Percentiles rank a stretch among this genome's conserved stretches.
These are phyloP conservation scores for Diplolepis rosae DNA, from an alignment of 2,888 invertebrate genomes.

Conservation along the genomic window DNA sequence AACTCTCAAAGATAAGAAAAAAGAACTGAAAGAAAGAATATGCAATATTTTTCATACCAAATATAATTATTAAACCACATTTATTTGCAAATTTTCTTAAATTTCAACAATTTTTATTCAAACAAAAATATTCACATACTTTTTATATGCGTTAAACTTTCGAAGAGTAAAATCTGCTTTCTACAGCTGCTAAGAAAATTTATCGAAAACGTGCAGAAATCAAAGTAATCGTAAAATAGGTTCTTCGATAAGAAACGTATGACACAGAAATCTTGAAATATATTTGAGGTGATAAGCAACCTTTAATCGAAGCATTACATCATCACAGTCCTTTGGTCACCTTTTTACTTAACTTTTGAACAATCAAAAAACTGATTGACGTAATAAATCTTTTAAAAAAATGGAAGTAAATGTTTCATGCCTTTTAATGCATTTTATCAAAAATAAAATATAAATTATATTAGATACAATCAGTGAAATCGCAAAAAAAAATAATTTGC, in stretches of 20 bases:
- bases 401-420: neutral
- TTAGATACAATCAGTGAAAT: neutral
- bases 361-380: neutral
- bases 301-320: conserved; percentile 14
- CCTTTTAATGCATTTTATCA: neutral
- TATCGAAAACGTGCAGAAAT: conserved; percentile 1
- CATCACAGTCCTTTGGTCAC: neutral
- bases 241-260: neutral
- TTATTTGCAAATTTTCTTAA: neutral
- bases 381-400: neutral
- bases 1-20: neutral
- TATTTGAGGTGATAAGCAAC: neutral
- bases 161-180: neutral
- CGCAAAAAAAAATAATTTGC: too few species aligned
- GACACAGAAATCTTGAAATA: neutral
- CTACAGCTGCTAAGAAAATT: neutral
- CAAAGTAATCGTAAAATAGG: neutral
- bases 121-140: neutral
- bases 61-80: neutral
- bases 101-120: too few species aligned
- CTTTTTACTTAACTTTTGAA: neutral
- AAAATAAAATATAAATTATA: neutral
- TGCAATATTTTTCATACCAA: neutral
- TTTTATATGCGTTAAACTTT: neutral
- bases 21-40: neutral